Evolutionary conservation across 2,113 vertebrate genomes (phyloP).

Genomic region (Muntiacus muntjak): DNA sequence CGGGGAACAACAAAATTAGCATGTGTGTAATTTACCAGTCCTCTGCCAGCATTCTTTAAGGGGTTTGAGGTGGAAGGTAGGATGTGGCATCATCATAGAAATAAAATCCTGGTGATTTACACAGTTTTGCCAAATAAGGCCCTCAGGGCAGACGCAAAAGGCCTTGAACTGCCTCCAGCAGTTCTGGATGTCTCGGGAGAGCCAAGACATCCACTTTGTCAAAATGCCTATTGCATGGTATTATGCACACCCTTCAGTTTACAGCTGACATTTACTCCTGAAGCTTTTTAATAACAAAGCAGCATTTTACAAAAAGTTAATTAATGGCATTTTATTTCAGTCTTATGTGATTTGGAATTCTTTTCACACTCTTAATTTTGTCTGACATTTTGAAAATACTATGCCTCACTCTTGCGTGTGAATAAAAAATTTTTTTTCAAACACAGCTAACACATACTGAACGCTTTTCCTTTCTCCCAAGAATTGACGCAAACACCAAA

Average conservation of each 20-base stretch:
- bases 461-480: slow-evolving; percentile 33
- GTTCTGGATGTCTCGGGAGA: too few species aligned
- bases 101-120: slow-evolving; percentile 50
- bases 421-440: not conserved
- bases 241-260: not conserved
- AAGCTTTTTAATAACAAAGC: slow-evolving; percentile 51
- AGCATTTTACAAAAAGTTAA: slow-evolving; percentile 43
- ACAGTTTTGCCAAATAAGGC: slow-evolving; percentile 54
- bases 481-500: slow-evolving; percentile 57
- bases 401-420: slow-evolving; percentile 15
- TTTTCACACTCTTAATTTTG: slow-evolving; percentile 12
- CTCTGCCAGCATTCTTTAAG: not conserved
- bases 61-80: not conserved
- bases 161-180: not conserved
- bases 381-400: slow-evolving; percentile 61
- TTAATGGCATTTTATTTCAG: slow-evolving; percentile 48
- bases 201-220: not conserved
- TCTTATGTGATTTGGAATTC: slow-evolving; percentile 37
- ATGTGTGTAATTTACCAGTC: not conserved
- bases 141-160: not conserved
- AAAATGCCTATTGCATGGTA: not conserved
- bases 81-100: not conserved
- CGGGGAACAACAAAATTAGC: slow-evolving; percentile 42
- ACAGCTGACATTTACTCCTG: slow-evolving; percentile 22
- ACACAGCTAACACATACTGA: slow-evolving; percentile 8